phyloP scores from a whole-genome alignment of 1,140 invertebrate species.

The Drosophila sproati region DNA sequence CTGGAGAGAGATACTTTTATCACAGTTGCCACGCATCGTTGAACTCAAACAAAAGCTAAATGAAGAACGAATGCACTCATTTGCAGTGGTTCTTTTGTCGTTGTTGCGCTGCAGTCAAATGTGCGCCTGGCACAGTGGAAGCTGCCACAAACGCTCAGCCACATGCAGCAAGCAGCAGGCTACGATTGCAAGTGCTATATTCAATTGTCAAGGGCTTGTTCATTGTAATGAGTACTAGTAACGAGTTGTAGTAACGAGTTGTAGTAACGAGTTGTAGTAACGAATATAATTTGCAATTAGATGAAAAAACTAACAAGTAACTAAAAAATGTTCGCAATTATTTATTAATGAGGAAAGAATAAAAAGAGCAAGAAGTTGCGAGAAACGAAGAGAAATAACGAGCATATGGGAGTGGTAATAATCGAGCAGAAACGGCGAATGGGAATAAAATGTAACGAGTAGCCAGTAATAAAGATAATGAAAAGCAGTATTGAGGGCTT shows the following conservation, averaged over 20 bases:
- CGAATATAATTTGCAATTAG: neutral
- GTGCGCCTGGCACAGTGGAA: conserved; percentile 26
- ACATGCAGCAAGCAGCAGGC: neutral
- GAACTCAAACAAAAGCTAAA: conserved; percentile 73
- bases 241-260: neutral
- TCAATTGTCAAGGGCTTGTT: neutral
- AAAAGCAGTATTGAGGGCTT: no score
- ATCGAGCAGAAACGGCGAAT: no score
- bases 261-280: neutral
- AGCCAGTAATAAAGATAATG: no score
- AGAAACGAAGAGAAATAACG: no score
- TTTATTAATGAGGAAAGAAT: no score
- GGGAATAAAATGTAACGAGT: no score
- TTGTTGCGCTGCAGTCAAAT: conserved; percentile 57
- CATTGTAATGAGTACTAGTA: neutral
- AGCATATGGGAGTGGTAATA: no score
- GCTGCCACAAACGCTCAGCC: neutral
- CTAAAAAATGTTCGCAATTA: no score
- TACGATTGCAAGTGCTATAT: neutral
- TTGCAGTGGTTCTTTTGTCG: conserved; percentile 17
- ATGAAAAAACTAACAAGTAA: neutral
- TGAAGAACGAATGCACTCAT: conserved; percentile 55
- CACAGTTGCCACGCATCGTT: conserved; percentile 74
- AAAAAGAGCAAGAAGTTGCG: no score
- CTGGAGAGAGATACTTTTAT: conserved; percentile 72